Base-by-base conservation (phyloP, 53 echinoderm and acorn worm genomes). In the Holothuria leucospilota region DNA sequence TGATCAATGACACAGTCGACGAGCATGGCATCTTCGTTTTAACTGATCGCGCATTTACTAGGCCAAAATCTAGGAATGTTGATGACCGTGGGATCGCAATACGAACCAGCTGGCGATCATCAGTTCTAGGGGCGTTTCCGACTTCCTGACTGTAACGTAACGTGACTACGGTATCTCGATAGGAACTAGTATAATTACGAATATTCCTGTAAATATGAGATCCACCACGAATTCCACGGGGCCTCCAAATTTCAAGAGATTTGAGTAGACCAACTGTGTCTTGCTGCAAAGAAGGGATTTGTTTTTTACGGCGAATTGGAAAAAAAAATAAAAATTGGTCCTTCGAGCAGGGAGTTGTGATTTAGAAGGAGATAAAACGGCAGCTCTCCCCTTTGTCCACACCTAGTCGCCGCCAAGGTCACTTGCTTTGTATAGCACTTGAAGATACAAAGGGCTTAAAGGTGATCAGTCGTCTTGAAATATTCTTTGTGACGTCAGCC, bases 81-180 rank as follows among this genome's bases (percentile, higher is more conserved):
- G 63, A 13, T 13, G 63, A 63, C 26, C 6, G 63, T 63, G 63
- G 63, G 63, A 63, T 63, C 63, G 63, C 63, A 63, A 63, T 63
- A 25, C 63, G 63, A 21, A 63, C 63, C 26, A 13, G 63, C 26
- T 26, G 63, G 63, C 63, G 63, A 21, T 63, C 63, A 25, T 63
- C 63, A 11, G 20, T 2, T 6, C 64, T 23, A 6, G 13, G 64
- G 64, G 28, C 64, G 28, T 34, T 7, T 13, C 21, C 12, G 63
- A 63, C n/a, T 6, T 63, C 64, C 14, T 28, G 64, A 64, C 28
- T 64, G 64, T 64, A 11, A 64, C 64, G 20, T 28, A 23, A 64
- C 64, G 64, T 28, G 20, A 64, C n/a, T n/a, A n/a, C n/a, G n/a
- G 64, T 64, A 64, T 64, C 64, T 64, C 28, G 64, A 64, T 64